Conservation (phyloP, 2,797 vertebrate genomes). For the Hafferia zeledoni region DNA sequence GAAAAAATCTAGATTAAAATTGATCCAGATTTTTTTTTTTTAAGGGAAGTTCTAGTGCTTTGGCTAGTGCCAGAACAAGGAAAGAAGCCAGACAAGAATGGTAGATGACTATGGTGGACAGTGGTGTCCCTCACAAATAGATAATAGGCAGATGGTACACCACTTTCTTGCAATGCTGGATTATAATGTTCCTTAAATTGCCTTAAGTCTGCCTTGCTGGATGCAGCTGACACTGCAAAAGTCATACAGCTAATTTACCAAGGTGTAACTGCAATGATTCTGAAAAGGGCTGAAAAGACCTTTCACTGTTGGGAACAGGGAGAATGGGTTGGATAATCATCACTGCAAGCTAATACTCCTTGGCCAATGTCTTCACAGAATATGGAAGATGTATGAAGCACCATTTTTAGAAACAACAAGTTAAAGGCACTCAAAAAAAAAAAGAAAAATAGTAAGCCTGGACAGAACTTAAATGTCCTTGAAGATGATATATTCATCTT, state of each 20-base stretch:
- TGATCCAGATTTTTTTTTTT: too few relatives aligned
- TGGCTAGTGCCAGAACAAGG: too few relatives aligned
- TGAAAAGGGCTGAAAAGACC: not conserved
- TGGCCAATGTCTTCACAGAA: not conserved
- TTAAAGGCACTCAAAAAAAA: not conserved
- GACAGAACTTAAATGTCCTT: not conserved
- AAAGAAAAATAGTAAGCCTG: not conserved
- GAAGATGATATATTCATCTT: not conserved
- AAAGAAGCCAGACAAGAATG: too few relatives aligned
- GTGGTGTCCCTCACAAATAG: too few relatives aligned
- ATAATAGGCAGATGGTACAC: too few relatives aligned
- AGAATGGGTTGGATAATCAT: not conserved
- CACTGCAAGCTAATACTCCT: not conserved
- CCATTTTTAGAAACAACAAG: not conserved
- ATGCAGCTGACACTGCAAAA: not conserved
- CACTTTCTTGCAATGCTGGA: not conserved
- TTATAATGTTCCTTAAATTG: not conserved
- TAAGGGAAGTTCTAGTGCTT: too few relatives aligned
- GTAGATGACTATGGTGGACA: too few relatives aligned
- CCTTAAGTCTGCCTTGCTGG: not conserved
- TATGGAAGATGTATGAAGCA: not conserved
- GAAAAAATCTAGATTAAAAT: too few relatives aligned
- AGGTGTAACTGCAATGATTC: not conserved
- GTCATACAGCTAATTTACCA: too few relatives aligned
- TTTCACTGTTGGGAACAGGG: not conserved